phyloP scores from a whole-genome alignment of 2,888 invertebrate species.

The Plutella xylostella region DNA sequence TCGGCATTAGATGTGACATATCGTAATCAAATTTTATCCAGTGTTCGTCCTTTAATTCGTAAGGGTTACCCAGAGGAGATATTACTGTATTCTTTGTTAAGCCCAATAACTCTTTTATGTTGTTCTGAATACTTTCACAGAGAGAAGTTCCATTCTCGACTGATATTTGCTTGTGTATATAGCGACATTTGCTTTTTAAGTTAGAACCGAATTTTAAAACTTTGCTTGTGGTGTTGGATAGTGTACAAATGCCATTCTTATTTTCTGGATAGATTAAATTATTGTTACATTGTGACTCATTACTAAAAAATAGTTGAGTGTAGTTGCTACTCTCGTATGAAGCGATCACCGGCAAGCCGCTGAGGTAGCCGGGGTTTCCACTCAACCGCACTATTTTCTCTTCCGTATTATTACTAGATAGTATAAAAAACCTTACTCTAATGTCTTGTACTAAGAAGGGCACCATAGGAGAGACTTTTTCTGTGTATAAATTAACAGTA shows the following conservation, averaged over 20 bases:
- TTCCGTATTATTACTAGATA: constrained; percentile 31
- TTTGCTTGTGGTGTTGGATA: constrained; percentile 35
- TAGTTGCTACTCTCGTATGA: constrained; percentile 39
- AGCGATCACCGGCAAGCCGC: constrained; percentile 72
- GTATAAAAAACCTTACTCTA: constrained; percentile 36
- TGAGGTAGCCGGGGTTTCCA: constrained; percentile 82
- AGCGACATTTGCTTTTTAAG: constrained; percentile 53
- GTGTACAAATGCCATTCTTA: constrained; percentile 48
- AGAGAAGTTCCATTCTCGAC: constrained; percentile 27
- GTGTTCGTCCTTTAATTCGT: constrained; percentile 29
- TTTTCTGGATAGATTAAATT: constrained; percentile 40
- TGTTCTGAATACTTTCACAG: constrained; percentile 38
- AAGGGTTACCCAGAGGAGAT: constrained; percentile 49
- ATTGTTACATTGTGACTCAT: constrained; percentile 19
- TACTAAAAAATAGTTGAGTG: constrained; percentile 39
- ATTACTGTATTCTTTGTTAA: constrained; percentile 27
- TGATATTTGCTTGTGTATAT: constrained; percentile 21
- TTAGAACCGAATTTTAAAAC: constrained; percentile 59
- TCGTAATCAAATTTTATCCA: constrained; percentile 34
- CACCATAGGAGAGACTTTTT: constrained; percentile 26
- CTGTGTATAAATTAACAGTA: constrained; percentile 35
- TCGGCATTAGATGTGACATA: constrained; percentile 14
- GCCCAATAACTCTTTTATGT: constrained; percentile 28
- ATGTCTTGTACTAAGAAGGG: constrained; percentile 40
- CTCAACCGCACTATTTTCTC: constrained; percentile 55